Base-by-base conservation (phyloP, 2,797 vertebrate genomes). In the Macroramphosus scolopax region DNA sequence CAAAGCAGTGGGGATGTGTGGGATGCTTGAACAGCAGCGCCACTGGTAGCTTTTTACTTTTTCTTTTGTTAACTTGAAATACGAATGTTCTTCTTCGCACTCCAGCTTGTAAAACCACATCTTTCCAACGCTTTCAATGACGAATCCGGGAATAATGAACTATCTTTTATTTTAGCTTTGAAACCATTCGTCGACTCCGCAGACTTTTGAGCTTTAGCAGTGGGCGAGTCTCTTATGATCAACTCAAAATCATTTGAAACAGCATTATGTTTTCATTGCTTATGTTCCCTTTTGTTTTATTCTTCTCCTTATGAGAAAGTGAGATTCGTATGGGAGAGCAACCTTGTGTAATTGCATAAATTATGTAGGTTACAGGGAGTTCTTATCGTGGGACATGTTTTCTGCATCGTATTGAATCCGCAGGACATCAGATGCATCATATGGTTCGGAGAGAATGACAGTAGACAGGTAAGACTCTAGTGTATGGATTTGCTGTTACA, bases 331-430 rank as follows among this genome's bases (percentile, higher is more conserved):
- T 18, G 35, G 51, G 48, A 53, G 17, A 54, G n/a, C n/a, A 49
- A 34, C 67, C 44, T 1, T 2, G 22, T 14, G 5, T 9, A 30
- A 46, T 37, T 46, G 6, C 42, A 55, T 70, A 28, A 62, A 72
- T 68, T 2, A 73, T 70, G 31, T 12, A 49, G 9, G 26, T 45
- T 42, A 35, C 4, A 45, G 30, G 2, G n/a, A 17, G 37, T 12
- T 32, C 11, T 20, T 49, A 43, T 41, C 47, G 17, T 24, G 14
- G 28, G 2, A 5, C 7, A 22, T 43, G 11, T 43, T 45, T 56
- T 13, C n/a, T 42, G 6, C 17, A 30, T 17, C 15, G 17, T 47
- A 42, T 43, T 42, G 28, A 35, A 26, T 46, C 53, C 68, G 47
- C 46, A 38, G 37, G 46, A 47, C 25, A 6, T 29, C 2, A 4